A percentile compares a stretch with the other conserved stretches of the same genome.
phyloP scores from a whole-genome alignment of 2,797 vertebrate genomes.

The Limosa lapponica region DNA sequence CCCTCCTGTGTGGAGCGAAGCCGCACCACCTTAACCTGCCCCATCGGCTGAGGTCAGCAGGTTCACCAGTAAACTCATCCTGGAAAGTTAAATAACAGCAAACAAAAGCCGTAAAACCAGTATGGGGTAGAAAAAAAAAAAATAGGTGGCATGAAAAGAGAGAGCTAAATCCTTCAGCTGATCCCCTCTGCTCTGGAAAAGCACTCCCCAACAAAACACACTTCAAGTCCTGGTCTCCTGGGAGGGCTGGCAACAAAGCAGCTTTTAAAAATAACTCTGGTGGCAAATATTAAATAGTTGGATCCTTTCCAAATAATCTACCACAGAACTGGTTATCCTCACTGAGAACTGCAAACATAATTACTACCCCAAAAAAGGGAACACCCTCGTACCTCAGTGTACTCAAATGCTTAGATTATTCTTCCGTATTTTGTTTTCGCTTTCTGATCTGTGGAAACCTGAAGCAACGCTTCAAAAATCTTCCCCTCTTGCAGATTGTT shows the following conservation, averaged over 20 bases:
- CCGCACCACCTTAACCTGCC: background rate
- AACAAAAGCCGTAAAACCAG: background rate
- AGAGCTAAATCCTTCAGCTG: background rate
- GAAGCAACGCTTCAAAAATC: background rate
- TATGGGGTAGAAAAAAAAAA: background rate
- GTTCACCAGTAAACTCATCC: background rate
- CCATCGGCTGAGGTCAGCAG: background rate
- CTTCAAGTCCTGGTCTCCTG: background rate
- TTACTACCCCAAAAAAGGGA: background rate
- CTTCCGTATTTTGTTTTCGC: fast-evolving
- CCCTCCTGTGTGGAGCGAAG: background rate
- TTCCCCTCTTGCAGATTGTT: too few relatives aligned
- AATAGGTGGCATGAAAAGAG: background rate
- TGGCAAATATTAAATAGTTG: background rate
- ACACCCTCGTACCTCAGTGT: background rate
- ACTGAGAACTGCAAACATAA: background rate
- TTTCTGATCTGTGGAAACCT: background rate
- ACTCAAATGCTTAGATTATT: background rate
- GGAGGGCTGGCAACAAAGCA: background rate
- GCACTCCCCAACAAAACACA: background rate
- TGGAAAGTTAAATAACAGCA: background rate
- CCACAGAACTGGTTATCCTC: background rate
- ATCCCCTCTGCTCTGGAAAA: background rate
- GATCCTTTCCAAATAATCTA: background rate
- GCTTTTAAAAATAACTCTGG: conserved; percentile 22